Evolutionary conservation across 2,888 invertebrate genomes (phyloP), one percentile per base, ranked within the genome.

Genomic region (Cerceris ruficornis): DNA sequence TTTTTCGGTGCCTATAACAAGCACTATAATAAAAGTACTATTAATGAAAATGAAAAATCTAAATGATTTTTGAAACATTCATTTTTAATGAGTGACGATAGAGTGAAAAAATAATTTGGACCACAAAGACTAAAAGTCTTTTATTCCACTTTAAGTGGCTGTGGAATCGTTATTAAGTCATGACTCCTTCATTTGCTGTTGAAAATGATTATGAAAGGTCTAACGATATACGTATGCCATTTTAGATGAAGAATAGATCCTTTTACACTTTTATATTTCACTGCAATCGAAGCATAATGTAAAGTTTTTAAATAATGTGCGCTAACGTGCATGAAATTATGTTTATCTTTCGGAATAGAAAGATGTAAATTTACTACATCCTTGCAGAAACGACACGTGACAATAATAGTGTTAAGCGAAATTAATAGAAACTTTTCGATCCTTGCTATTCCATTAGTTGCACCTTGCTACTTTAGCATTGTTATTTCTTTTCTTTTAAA

Each of bases 181-280:
- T 28, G 28, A 28, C 4, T 28, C 28, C 28, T 28, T 28, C 2
- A 2, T 28, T 28, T 28, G 1, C 1, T 4, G 28, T 28, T 28
- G 28, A 28, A 28, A 28, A 28, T 28, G 28, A 28, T 28, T 28
- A 28, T 4, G 4, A 28, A 28, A 28, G 28, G 28, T 28, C 28
- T 28, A 28, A 28, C 4, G 4, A 28, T 28, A 28, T 28, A 28
- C 28, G 28, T 46, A 42, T 59, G 69, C 55, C 70, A 66, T 57
- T 58, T 82, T 69, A 74, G 72, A 81, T 66, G 46, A 71, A 57
- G 67, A 75, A 72, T 73, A 69, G 69, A 77, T 80, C 77, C 17
- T 84, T 88, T 88, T 88, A 73, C 87, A 88, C 88, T 88, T 88
- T 87, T 86, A 83, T 87, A 88, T 83, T 86, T 75, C 71, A 71